Evolutionary conservation across 2,113 vertebrate species (phyloP).

Genomic region (Panthera tigris): DNA sequence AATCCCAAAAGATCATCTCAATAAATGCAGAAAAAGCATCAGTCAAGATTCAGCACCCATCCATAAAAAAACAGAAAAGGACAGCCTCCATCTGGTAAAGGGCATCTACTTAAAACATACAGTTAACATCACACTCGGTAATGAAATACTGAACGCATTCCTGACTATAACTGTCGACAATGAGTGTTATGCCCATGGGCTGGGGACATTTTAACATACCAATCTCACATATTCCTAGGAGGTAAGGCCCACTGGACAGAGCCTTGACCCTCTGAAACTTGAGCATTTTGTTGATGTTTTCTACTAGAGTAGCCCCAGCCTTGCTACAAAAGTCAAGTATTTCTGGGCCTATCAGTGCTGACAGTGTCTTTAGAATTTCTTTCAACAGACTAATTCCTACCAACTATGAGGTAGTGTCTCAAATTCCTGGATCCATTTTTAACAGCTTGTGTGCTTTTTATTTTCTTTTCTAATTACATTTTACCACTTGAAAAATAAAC

Average conservation of each 20-base stretch:
- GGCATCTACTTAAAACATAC: conserved; percentile 25
- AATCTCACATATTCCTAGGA: background rate
- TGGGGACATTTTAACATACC: conserved; percentile 11
- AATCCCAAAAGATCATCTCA: background rate
- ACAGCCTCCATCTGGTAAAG: background rate
- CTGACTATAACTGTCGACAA: background rate
- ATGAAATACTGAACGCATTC: background rate
- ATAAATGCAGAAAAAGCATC: conserved; percentile 23
- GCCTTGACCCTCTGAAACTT: conserved; percentile 39
- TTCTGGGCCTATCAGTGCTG: conserved; percentile 80
- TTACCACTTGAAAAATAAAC: conserved; percentile 83
- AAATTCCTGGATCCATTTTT: conserved; percentile 88
- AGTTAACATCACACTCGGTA: background rate
- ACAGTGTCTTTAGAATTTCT: conserved; percentile 83
- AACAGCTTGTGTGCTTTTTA: conserved; percentile 82
- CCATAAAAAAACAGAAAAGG: conserved; percentile 31
- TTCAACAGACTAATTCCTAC: conserved; percentile 84
- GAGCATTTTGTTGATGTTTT: conserved; percentile 66
- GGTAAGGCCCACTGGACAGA: conserved; percentile 27
- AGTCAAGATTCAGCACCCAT: conserved; percentile 44
- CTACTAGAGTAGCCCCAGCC: conserved; percentile 69
- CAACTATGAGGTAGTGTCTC: conserved; percentile 90
- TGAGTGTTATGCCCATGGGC: background rate
- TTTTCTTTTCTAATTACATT: conserved; percentile 83
- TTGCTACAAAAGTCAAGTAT: conserved; percentile 77